Base-by-base conservation (phyloP, 2,888 invertebrate species). In the Cantharis rufa region DNA sequence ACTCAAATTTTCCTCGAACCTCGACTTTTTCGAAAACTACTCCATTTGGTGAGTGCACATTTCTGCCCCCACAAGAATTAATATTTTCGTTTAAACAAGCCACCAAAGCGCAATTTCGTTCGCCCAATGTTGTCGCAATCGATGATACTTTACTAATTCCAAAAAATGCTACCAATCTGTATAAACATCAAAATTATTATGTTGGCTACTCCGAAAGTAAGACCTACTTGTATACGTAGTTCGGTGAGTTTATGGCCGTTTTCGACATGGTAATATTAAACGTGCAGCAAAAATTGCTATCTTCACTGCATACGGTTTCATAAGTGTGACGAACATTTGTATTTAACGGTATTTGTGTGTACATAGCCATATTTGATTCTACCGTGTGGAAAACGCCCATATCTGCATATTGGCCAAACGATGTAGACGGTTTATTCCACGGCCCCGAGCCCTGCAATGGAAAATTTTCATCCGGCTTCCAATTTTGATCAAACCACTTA, bases 51-150 rank as follows among this genome's bases (percentile, higher is more conserved):
- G 62, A 28, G 27, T n/a, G 69, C 10, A 10, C 13, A 62, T 66
- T 77, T 18, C 68, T 71, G 62, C 62, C 66, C 32, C 82, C 82
- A 64, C 82, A 82, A 5, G 81, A 75, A 10, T 64, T 18, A 10
- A 66, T 75, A 27, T 80, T 77, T 7, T 79, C 76, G 69, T 66
- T 80, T 15, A 73, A 27, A 32, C 83, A 83, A 5, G 81, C 81
- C 10, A 83, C 73, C 13, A 83, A 11, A 0, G 79, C 81, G 72
- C 83, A 83, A n/a, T 78, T 80, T 48, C 82, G 80, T n/a, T 81
- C 69, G 1, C 83, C 83, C 9, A 81, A 76, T 2, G 69, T 76
- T n/a, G 62, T 70, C 2, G 15, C 32, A 18, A 71, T 10, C 7
- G 76, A 62, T 13, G 78, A 78, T 9, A 80, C 71, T 16, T 69